A percentile compares a stretch with the other conserved stretches of the same genome.
Evolutionary conservation across 2,797 vertebrate species (phyloP).

Genomic region (Spondyliosoma cantharus): DNA sequence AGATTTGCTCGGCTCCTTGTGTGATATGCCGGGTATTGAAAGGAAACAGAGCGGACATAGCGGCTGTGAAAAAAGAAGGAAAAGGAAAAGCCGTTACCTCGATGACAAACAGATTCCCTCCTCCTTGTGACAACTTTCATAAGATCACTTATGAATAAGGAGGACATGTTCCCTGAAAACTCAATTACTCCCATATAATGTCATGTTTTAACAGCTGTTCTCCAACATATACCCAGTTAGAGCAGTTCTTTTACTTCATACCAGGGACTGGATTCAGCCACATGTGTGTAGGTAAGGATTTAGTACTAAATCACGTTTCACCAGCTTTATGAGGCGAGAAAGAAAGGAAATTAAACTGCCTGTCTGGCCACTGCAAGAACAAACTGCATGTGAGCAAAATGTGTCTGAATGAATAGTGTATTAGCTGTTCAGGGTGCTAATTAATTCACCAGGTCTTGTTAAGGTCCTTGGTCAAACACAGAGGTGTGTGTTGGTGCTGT

Average conservation of each 20-base stretch:
- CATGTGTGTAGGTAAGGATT: background rate
- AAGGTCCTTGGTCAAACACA: constrained; percentile 27
- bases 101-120: background rate
- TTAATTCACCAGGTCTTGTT: constrained; percentile 27
- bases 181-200: background rate
- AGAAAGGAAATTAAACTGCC: background rate
- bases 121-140: background rate
- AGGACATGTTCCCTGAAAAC: background rate
- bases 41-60: constrained; percentile 31
- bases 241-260: background rate
- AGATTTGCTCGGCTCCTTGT: background rate
- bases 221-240: too few species aligned
- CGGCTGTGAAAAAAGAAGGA: background rate
- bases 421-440: constrained; percentile 27
- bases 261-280: background rate
- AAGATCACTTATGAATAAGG: background rate
- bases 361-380: background rate
- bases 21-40: background rate
- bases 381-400: background rate
- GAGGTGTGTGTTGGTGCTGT: constrained; percentile 44
- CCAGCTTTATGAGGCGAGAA: background rate
- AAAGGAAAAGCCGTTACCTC: constrained; percentile 13
- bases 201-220: background rate
- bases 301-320: background rate
- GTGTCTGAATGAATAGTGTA: background rate